Evolutionary conservation across 2,113 vertebrate species (phyloP).

Genomic region (Cyanoderma ruficeps): DNA sequence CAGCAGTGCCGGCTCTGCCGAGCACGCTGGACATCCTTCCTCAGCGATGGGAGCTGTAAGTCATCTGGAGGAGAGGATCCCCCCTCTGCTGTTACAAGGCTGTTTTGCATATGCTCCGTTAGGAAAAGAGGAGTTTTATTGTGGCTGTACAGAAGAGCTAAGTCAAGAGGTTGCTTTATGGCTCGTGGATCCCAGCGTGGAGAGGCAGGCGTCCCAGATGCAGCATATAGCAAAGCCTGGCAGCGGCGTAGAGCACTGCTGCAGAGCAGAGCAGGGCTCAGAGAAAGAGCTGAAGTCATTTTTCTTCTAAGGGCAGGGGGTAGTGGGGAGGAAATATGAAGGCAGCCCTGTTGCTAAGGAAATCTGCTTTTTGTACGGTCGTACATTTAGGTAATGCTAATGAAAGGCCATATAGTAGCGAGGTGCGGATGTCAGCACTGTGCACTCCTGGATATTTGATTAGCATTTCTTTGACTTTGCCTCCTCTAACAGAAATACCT

Average conservation of each 20-base stretch:
- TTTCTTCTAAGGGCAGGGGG: slow-evolving; percentile 66
- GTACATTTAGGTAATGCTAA: slow-evolving; percentile 70
- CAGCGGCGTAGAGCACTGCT: neutral
- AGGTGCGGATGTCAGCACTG: slow-evolving; percentile 63
- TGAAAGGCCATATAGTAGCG: slow-evolving; percentile 57
- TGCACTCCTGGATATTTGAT: slow-evolving; percentile 62
- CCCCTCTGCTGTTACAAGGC: neutral
- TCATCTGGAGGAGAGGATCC: slow-evolving; percentile 44
- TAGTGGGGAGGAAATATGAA: slow-evolving; percentile 66
- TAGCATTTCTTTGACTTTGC: slow-evolving; percentile 63
- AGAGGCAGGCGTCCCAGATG: slow-evolving; percentile 43
- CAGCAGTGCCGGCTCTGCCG: neutral
- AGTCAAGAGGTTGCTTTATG: slow-evolving; percentile 67
- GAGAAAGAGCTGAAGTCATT: slow-evolving; percentile 58
- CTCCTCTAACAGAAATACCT: slow-evolving; percentile 33
- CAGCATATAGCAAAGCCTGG: slow-evolving; percentile 8
- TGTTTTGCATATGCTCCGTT: slow-evolving; percentile 56
- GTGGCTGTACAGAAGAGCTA: slow-evolving; percentile 41
- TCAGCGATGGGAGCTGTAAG: neutral
- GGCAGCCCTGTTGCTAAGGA: slow-evolving; percentile 65
- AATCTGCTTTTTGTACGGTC: slow-evolving; percentile 62
- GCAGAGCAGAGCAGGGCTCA: neutral
- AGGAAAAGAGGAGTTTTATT: slow-evolving; percentile 47
- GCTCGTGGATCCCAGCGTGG: neutral
- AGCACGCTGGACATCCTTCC: neutral